Conservation (phyloP, 1,140 invertebrate genomes). For the Drosophila lacteicornis region DNA sequence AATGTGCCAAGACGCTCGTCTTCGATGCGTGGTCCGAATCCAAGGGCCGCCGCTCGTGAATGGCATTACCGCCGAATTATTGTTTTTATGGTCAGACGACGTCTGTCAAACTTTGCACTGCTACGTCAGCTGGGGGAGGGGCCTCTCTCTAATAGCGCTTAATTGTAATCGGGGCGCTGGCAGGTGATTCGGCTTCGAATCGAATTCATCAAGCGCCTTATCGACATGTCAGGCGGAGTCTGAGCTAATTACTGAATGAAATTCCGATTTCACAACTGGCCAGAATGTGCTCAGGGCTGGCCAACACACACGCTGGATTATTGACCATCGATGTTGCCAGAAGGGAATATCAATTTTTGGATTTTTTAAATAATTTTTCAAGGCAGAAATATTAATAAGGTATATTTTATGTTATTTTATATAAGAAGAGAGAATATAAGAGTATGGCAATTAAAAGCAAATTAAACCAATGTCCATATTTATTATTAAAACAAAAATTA, state of each 20-base stretch:
- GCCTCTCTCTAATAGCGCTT: neutral
- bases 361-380: neutral
- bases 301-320: constrained; percentile 1
- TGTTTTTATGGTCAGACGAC: constrained; percentile 14
- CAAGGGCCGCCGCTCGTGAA: constrained; percentile 2
- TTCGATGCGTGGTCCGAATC: neutral
- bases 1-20: constrained; percentile 2
- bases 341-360: neutral
- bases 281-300: constrained; percentile 2
- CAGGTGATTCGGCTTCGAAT: constrained; percentile 46
- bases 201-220: constrained; percentile 40
- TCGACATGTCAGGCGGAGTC: constrained; percentile 36
- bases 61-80: neutral
- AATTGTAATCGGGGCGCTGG: constrained; percentile 14
- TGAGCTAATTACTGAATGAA: constrained; percentile 47
- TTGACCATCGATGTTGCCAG: neutral
- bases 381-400: neutral
- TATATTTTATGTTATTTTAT: no score
- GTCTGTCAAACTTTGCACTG: constrained; percentile 26
- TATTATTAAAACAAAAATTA: no score
- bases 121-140: constrained; percentile 38
- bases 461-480: no score
- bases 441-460: no score
- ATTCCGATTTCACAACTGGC: constrained; percentile 25
- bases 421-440: no score